Evolutionary conservation across 2,113 vertebrate species (phyloP), one percentile per base, ranked within the genome.

Genomic region (Melanotaenia duboulayi): DNA sequence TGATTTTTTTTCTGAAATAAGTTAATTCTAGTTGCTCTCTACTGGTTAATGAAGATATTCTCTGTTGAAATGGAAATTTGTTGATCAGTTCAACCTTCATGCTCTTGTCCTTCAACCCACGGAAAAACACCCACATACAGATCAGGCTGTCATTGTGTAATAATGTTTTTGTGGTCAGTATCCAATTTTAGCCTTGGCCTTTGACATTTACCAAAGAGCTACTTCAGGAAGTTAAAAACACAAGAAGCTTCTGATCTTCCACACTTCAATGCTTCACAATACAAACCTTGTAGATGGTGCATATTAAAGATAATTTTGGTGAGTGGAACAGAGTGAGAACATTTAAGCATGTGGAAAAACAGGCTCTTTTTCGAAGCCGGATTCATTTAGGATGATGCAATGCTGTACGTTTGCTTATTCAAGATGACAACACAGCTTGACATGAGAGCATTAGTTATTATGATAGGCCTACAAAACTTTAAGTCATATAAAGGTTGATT

Each of bases 121-220:
- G 60, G 60, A 54, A 62, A 61, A 60, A 57, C 57, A n/a, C 51
- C 51, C 39, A 63, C 49, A 52, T 73, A 28, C 42, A 72, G 37
- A 35, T 61, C 19, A 71, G 32, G 4, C 71, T 40, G 35, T 48
- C 37, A 70, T 70, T 84, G 69, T 72, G 66, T 59, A 67, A 65
- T 77, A 7, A 60, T 71, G 69, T 69, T 64, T 82, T 60, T 50
- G 68, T 83, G 80, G 71, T 83, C 64, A 78, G 12, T 59, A 12
- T 59, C 37, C 28, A 51, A 48, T 80, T 76, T 75, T 19, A 78
- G 72, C 12, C 58, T 40, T 71, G 67, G 40, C 81, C 69, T 85
- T 85, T 90, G 85, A 91, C 89, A 91, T 91, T 91, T 89, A 74
- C 77, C 65, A 63, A 74, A 76, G 35, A 73, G 48, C 44, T 49